Evolutionary conservation across 2,888 invertebrate species (phyloP), one percentile per base, ranked within the genome.

Genomic region (Ctena decussata): DNA sequence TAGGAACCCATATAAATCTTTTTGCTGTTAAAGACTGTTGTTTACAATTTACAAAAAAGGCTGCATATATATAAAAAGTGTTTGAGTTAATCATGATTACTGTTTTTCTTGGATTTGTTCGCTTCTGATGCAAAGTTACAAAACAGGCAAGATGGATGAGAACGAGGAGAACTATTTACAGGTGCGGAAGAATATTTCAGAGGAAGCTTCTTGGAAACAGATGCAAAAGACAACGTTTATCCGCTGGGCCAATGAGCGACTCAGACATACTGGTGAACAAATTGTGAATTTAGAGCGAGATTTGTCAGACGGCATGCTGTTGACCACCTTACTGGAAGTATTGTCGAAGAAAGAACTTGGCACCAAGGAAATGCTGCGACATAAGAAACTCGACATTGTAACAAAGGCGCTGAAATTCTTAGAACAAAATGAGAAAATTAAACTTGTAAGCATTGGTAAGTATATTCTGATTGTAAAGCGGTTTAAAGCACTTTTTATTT

Each of bases 401-500:
- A 65, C 65, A 35, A 65, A 65, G 35, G 65, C 65, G 21, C 35
- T 65, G 35, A 27, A 35, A 30, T 65, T 65, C 18, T 35, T 65
- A 30, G 65, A 65, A 21, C 12, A 11, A 5, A 65, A 65, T 35
- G 65, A 65, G 65, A 65, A 65, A 35, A 30, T 65, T 21, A 5
- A 24, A 65, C 65, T 65, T 65, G 65, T 65, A 18, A 65, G 35
- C 35, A 65, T 65, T n/a, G 65, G 65, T 65, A 35, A 65, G 65
- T 30, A 18, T 65, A 6, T 53, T 21, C 18, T 46, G 46, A 21
- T 18, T 46, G 8, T 41, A 41, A 41, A 41, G 15, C 41, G n/a
- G n/a, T n/a, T n/a, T n/a, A n/a, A n/a, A n/a, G n/a, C n/a, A n/a
- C n/a, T n/a, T n/a, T n/a, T n/a, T n/a, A n/a, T n/a, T n/a, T n/a